Evolutionary conservation across 2,797 vertebrate species (phyloP), one percentile per base, ranked within the genome.

Genomic region (Sebastes itinus): DNA sequence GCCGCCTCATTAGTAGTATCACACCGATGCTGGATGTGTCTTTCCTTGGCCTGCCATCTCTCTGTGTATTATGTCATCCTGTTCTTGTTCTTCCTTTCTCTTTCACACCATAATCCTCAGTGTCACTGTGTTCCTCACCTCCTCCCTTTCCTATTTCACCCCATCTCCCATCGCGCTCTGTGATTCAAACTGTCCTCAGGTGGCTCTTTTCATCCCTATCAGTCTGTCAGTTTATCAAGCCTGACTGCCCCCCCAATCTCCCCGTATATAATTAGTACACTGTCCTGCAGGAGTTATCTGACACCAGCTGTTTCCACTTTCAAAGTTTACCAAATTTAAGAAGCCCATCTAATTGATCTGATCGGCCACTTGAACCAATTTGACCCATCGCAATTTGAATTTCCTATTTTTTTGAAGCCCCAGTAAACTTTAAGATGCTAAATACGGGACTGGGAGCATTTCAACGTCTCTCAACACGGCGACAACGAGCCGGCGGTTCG

Each of bases 161-260:
- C 22, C 20, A 18, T 77, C 78, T 77, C 65, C 67, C 30, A 42
- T 65, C 70, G 75, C 35, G n/a, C 75, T 73, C 54, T 75, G 65
- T 58, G 80, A 84, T 72, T 86, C 72, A 79, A 64, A 81, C 65
- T 63, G 80, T 81, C 68, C 84, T 84, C 84, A 85, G 64, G 86
- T 88, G 83, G 81, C 68, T 82, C 75, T 67, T 85, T 85, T 81
- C 72, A 82, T 80, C 81, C 68, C 65, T 62, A 54, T 87, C 84
- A 87, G 42, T 63, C 67, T 82, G 83, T 84, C 85, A 88, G 62
- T 79, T 80, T 68, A 82, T 82, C 78, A 75, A 76, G 72, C 60
- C 61, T 38, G 28, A 54, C 60, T 70, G 28, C 25, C 77, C 32
- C 73, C 30, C 54, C 75, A 66, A 52, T 73, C 30, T 80, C 70